Conservation (phyloP, 2,888 invertebrate genomes). For the Agonopterix heracliana region DNA sequence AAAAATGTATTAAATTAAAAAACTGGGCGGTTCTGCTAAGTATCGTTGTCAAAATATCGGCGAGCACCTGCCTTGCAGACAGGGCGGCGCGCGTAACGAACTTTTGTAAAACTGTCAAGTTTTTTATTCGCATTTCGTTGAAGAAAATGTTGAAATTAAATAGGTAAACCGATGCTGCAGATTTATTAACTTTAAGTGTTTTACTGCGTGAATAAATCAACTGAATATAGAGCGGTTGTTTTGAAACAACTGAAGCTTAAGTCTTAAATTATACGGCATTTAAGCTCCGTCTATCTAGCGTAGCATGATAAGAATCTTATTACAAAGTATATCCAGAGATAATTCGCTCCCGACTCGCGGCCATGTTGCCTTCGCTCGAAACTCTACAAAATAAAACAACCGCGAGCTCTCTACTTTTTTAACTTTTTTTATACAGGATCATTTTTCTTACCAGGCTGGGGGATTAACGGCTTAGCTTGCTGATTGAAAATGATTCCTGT, state of each 20-base stretch:
- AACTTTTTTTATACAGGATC: conserved; percentile 70
- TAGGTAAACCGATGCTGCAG: background rate
- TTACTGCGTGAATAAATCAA: too few relatives aligned
- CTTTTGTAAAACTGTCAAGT: conserved; percentile 22
- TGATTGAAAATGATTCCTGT: conserved; percentile 33
- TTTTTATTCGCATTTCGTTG: background rate
- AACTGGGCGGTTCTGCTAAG: conserved; percentile 70
- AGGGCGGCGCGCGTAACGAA: conserved; percentile 62
- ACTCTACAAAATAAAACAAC: conserved; percentile 69
- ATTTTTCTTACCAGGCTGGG: conserved; percentile 68
- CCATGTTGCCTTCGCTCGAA: conserved; percentile 64
- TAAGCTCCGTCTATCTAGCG: conserved; percentile 24
- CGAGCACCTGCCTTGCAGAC: conserved; percentile 65
- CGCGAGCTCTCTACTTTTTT: conserved; percentile 55
- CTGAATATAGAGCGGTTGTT: background rate
- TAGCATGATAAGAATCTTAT: conserved; percentile 38
- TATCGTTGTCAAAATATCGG: conserved; percentile 72
- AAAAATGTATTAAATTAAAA: conserved; percentile 54
- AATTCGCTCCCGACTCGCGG: conserved; percentile 65
- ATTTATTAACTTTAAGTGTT: too few relatives aligned
- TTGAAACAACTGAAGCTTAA: conserved; percentile 9
- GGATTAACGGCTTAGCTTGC: conserved; percentile 41
- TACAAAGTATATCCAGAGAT: conserved; percentile 48
- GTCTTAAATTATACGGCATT: conserved; percentile 26
- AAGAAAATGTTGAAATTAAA: too few relatives aligned